These are phyloP conservation scores for Drosophila hamatofila DNA, from an alignment of 2,888 invertebrate species.

Conservation along the genomic window DNA sequence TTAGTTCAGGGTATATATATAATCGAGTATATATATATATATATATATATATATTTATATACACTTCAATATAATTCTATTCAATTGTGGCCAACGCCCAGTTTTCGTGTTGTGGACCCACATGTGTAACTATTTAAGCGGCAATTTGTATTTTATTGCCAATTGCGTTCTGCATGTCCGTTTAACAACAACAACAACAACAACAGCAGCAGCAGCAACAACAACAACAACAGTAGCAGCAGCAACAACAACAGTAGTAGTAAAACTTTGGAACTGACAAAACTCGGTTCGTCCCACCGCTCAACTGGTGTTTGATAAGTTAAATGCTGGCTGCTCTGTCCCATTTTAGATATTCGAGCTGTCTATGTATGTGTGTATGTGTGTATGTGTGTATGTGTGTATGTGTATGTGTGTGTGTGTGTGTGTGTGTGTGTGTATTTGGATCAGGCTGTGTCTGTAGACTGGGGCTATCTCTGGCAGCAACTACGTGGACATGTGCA, in stretches of 20 bases:
- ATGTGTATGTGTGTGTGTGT: not conserved
- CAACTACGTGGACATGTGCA: constrained; percentile 51
- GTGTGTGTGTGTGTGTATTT: not conserved
- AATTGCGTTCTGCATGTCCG: constrained; percentile 45
- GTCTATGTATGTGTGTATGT: not conserved
- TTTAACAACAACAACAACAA: constrained; percentile 20
- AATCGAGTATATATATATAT: not conserved
- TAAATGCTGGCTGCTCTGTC: constrained; percentile 57
- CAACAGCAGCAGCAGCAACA: constrained; percentile 12
- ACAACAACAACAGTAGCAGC: constrained; percentile 6
- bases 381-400: not conserved
- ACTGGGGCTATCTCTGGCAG: constrained; percentile 8
- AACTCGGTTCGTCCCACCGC: constrained; percentile 4
- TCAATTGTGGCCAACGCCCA: constrained; percentile 37
- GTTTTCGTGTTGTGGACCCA: constrained; percentile 12
- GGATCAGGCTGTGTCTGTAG: not conserved
- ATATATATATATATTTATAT: not conserved
- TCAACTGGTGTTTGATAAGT: constrained; percentile 57
- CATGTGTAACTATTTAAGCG: constrained; percentile 76
- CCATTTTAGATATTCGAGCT: constrained; percentile 30
- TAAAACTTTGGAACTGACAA: constrained; percentile 36
- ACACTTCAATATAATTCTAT: not conserved
- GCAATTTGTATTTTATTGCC: constrained; percentile 80
- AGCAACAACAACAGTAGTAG: constrained; percentile 5
- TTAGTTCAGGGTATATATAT: constrained; percentile 26